These are phyloP conservation scores for Calameuta filiformis DNA, from an alignment of 2,888 invertebrate genomes.

Conservation along the genomic window DNA sequence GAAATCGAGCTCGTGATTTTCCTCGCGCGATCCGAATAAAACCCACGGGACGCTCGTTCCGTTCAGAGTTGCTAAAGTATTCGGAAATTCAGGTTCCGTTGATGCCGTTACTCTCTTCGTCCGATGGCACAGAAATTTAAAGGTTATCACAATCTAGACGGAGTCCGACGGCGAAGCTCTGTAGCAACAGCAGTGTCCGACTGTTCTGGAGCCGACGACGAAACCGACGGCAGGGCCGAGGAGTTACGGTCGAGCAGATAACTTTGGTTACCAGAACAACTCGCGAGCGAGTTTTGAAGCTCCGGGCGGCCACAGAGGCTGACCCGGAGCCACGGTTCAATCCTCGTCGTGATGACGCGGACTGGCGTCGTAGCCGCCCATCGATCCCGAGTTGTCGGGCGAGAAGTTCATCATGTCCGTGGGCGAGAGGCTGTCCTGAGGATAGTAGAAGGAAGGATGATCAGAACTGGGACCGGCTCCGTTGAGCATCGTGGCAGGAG, in stretches of 20 bases:
- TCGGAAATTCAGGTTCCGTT: neutral
- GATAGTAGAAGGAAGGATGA: slow-evolving; percentile 71
- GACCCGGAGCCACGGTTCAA: slow-evolving; percentile 76
- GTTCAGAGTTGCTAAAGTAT: neutral
- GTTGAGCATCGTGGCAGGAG: slow-evolving; percentile 71
- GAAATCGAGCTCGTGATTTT: neutral
- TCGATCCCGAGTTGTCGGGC: slow-evolving; percentile 72
- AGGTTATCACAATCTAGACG: slow-evolving; percentile 45
- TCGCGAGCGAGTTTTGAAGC: slow-evolving; percentile 56
- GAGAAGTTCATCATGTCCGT: slow-evolving; percentile 75
- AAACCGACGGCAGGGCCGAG: neutral
- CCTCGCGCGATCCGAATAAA: neutral
- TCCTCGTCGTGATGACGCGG: slow-evolving; percentile 81
- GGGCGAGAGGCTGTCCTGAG: slow-evolving; percentile 78
- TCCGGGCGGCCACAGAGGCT: slow-evolving; percentile 65
- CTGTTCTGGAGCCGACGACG: neutral
- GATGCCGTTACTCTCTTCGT: slow-evolving; percentile 17
- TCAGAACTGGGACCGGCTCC: slow-evolving; percentile 67
- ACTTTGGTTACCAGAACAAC: slow-evolving; percentile 58
- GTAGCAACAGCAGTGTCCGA: neutral
- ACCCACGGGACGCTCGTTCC: neutral
- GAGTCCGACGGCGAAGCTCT: slow-evolving; percentile 20
- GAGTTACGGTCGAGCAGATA: neutral
- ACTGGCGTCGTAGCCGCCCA: slow-evolving; percentile 72
- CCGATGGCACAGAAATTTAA: slow-evolving; percentile 36